Percentiles rank a stretch among this genome's conserved stretches.
These are phyloP conservation scores for Sitodiplosis mosellana DNA, from an alignment of 1,140 invertebrate species.

Conservation along the genomic window DNA sequence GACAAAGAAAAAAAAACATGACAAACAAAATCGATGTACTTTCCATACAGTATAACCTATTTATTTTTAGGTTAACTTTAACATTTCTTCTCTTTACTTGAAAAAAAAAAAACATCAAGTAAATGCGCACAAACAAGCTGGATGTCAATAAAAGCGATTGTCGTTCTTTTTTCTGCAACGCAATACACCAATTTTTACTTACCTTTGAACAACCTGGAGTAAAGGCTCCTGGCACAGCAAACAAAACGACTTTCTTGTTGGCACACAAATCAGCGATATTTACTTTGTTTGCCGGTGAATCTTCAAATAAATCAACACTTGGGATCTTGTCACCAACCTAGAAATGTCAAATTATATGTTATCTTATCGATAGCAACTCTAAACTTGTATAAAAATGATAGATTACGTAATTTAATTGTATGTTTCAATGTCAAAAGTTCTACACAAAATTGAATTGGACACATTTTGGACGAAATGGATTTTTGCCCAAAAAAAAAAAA, in stretches of 20 bases:
- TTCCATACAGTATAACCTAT: too few species aligned
- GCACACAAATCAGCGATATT: constrained; percentile 53
- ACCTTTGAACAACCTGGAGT: constrained; percentile 89
- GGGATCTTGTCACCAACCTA: constrained; percentile 75
- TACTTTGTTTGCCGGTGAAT: constrained; percentile 67
- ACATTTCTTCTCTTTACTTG: too few species aligned
- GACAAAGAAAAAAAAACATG: not conserved
- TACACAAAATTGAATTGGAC: not conserved
- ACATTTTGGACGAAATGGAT: not conserved
- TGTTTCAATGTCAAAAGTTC: not conserved
- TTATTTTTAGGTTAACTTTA: too few species aligned
- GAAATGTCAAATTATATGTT: constrained; percentile 9
- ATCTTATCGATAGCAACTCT: not conserved
- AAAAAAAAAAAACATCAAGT: too few species aligned
- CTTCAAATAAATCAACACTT: constrained; percentile 60
- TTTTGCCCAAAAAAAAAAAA: not conserved
- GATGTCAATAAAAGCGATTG: not conserved
- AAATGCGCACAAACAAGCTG: not conserved
- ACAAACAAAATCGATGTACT: too few species aligned
- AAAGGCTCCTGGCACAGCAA: constrained; percentile 86
- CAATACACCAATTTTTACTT: constrained; percentile 6
- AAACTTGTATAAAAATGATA: not conserved
- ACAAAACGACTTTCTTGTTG: constrained; percentile 71
- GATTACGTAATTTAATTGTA: not conserved
- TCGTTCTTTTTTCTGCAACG: not conserved